A percentile compares a stretch with the other conserved stretches of the same genome.
Evolutionary conservation across 35 echinoderm and acorn worm genomes (phyloP).

Genomic region (Hemicentrotus pulcherrimus): DNA sequence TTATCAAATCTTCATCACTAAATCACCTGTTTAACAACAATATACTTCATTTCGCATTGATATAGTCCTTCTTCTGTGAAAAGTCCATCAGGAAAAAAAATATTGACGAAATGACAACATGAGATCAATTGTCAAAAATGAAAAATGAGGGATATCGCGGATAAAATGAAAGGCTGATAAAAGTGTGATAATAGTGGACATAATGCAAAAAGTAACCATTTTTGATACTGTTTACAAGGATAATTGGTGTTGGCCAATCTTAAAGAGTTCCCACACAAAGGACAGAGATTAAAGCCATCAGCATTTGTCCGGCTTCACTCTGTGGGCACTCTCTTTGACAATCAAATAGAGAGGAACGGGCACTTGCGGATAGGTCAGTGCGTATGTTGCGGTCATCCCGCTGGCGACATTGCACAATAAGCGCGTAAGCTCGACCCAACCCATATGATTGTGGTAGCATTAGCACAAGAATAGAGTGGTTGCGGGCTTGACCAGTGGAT

Average conservation of each 20-base stretch:
- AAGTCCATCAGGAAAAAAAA: background rate
- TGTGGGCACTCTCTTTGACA: background rate
- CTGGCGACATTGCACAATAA: constrained; percentile 9
- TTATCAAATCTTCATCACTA: background rate
- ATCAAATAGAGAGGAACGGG: background rate
- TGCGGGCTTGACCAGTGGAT: background rate
- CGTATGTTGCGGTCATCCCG: background rate
- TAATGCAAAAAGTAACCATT: background rate
- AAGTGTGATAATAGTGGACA: background rate
- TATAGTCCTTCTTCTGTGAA: background rate
- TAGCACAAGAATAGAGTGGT: background rate
- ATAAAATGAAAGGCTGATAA: background rate
- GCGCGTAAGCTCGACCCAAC: background rate
- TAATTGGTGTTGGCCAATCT: constrained; percentile 3
- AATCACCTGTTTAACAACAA: background rate
- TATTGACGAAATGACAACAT: background rate
- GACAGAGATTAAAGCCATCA: background rate
- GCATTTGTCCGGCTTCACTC: background rate
- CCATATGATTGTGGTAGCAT: background rate
- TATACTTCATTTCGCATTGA: background rate
- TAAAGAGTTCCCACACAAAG: background rate
- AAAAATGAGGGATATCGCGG: background rate
- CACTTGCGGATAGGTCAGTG: background rate
- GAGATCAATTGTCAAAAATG: constrained; percentile 4
- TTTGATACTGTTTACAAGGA: background rate